Evolutionary conservation across 2,888 invertebrate species (phyloP).

Genomic region (Noctua pronuba): DNA sequence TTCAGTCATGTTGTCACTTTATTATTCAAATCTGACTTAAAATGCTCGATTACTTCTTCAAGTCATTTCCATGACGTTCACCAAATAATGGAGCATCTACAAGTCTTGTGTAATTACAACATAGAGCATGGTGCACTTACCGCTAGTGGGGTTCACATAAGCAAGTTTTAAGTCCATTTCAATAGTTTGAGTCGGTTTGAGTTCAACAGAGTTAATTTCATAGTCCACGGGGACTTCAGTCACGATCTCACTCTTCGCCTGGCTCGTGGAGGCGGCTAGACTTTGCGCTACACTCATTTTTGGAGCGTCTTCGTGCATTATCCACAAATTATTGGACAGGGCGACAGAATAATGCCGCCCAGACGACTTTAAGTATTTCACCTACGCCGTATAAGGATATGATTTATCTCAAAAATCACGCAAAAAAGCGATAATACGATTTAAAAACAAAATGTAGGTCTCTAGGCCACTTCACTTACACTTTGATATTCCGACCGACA

Average conservation of each 20-base stretch:
- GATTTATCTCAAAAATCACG: slow-evolving; percentile 91
- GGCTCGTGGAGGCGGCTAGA: slow-evolving; percentile 92
- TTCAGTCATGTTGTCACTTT: slow-evolving; percentile 14
- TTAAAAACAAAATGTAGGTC: slow-evolving; percentile 94
- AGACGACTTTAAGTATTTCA: slow-evolving; percentile 79
- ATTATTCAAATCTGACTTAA: slow-evolving; percentile 24
- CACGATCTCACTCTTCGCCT: slow-evolving; percentile 87
- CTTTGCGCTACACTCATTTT: slow-evolving; percentile 92
- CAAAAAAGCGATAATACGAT: slow-evolving; percentile 79
- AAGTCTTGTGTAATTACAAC: slow-evolving; percentile 41
- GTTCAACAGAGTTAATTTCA: slow-evolving; percentile 85
- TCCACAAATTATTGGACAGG: slow-evolving; percentile 86
- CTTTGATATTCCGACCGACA: slow-evolving; percentile 94
- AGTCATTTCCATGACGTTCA: slow-evolving; percentile 44
- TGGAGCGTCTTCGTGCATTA: slow-evolving; percentile 93
- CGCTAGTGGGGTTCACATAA: slow-evolving; percentile 91
- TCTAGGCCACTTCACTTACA: slow-evolving; percentile 97
- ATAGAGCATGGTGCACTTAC: slow-evolving; percentile 83
- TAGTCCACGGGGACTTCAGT: slow-evolving; percentile 86
- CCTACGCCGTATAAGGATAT: slow-evolving; percentile 84
- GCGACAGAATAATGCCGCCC: slow-evolving; percentile 79
- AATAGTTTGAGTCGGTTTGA: slow-evolving; percentile 88
- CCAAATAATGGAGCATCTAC: slow-evolving; percentile 38
- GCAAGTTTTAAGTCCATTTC: slow-evolving; percentile 91
- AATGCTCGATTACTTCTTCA: slow-evolving; percentile 28